Percentiles rank a stretch among this genome's conserved stretches.
Evolutionary conservation across 2,888 invertebrate genomes (phyloP).

Genomic region (Torymus aiolomorphi): DNA sequence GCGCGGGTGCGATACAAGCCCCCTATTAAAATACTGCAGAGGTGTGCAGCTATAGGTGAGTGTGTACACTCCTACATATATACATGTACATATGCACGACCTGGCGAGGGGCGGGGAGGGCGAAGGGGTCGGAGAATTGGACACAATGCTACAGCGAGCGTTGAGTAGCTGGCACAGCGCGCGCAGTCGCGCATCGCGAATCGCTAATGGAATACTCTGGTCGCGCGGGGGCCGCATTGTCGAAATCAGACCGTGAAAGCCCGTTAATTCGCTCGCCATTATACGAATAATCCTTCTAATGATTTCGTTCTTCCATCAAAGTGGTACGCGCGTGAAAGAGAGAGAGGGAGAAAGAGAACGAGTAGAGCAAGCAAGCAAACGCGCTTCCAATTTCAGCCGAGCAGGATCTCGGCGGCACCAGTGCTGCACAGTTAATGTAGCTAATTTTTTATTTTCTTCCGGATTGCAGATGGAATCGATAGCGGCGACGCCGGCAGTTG

Average conservation of each 20-base stretch:
- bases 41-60: neutral
- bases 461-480: neutral
- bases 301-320: slow-evolving; percentile 56
- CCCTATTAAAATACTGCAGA: slow-evolving; percentile 38
- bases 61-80: too few relatives aligned
- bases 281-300: slow-evolving; percentile 57
- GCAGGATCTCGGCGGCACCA: neutral
- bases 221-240: slow-evolving; percentile 64
- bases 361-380: neutral
- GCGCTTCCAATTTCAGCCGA: neutral
- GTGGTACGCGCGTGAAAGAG: neutral
- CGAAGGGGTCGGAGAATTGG: neutral
- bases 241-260: slow-evolving; percentile 67
- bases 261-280: slow-evolving; percentile 65
- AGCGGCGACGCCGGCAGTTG: neutral
- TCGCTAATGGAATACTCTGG: slow-evolving; percentile 72
- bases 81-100: too few relatives aligned
- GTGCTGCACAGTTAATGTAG: slow-evolving; percentile 18
- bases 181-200: slow-evolving; percentile 63
- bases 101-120: neutral
- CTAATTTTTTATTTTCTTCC: slow-evolving; percentile 29
- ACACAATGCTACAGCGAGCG: neutral
- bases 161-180: neutral
- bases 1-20: neutral
- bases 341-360: too few relatives aligned